Evolutionary conservation across 2,888 invertebrate genomes (phyloP).

Genomic region (Parnassius mnemosyne): DNA sequence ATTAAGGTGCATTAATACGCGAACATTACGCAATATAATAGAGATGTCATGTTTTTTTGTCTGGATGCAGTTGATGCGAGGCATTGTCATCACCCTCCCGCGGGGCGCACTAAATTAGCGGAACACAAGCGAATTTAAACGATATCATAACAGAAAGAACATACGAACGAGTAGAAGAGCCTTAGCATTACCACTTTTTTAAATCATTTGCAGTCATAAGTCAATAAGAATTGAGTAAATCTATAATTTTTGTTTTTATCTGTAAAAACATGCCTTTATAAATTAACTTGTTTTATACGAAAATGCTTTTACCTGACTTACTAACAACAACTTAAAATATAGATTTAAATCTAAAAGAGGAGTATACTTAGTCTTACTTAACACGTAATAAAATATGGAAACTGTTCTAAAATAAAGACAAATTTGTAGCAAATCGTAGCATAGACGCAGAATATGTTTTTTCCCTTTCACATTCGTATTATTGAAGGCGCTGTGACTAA

Average conservation of each 20-base stretch:
- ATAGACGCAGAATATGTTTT: too few relatives aligned
- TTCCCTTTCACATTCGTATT: conserved; percentile 27
- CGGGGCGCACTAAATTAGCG: conserved; percentile 48
- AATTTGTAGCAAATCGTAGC: too few relatives aligned
- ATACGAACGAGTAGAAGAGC: conserved; percentile 4
- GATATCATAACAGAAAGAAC: conserved; percentile 38
- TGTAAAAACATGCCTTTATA: neutral
- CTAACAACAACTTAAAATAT: too few relatives aligned
- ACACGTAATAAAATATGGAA: too few relatives aligned
- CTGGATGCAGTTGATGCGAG: conserved; percentile 27
- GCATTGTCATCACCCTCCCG: conserved; percentile 37
- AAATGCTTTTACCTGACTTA: too few relatives aligned
- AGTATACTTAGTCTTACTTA: too few relatives aligned
- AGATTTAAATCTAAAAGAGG: too few relatives aligned
- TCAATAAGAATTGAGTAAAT: too few relatives aligned
- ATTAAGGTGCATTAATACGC: conserved; percentile 41
- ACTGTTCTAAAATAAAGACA: too few relatives aligned
- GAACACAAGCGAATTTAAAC: conserved; percentile 58
- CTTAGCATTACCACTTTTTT: neutral
- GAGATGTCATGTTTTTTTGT: conserved; percentile 58
- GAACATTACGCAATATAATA: conserved; percentile 43
- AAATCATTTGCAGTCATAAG: too few relatives aligned
- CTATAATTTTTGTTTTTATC: neutral
- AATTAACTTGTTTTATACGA: too few relatives aligned
- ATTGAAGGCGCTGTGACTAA: conserved; percentile 30